Evolutionary conservation across 1,140 invertebrate genomes (phyloP), one percentile per base, ranked within the genome.

Genomic region (Aplysia californica): DNA sequence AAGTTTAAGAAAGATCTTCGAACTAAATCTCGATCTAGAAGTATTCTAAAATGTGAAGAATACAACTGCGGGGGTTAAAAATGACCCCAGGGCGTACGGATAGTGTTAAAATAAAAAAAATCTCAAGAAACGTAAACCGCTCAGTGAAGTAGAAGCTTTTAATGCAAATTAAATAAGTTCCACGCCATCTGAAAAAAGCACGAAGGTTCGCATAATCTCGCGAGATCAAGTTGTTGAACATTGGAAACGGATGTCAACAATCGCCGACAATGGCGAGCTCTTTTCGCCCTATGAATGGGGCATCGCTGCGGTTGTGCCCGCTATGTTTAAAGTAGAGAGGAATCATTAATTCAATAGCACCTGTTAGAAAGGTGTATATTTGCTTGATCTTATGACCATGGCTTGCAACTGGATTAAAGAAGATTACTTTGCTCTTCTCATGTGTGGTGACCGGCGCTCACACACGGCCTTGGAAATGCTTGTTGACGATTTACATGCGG

Each of bases 401-500:
- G 65, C 79, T n/a, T 84, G 84, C 66, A 87, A 87, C 77, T 89
- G 87, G 87, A 41, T 64, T 33, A 82, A 80, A 64, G 82, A 82
- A 35, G 87, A 88, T 71, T 89, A 88, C 77, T 89, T 89, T 76
- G 76, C 83, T 21, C 10, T 80, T 35, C 76, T 89, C 44, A 84
- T 88, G 77, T 68, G 77, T 41, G 73, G 35, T 4, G 84, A 87
- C 58, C 83, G 83, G 70, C 74, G 78, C 33, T 79, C 85, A 26
- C 80, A 84, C 58, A 61, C 77, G 3, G 87, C 87, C 21, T 73
- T 89, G 56, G 87, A 89, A 83, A 84, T 86, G 81, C 80, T 88
- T 39, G 87, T 89, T 6, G 87, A 89, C 78, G 88, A 89, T 81
- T 73, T 89, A 20, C 88, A 89, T 79, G 68, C 82, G 21, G 84